Conservation (phyloP, 2,113 vertebrate genomes). For the Gulo gulo region DNA sequence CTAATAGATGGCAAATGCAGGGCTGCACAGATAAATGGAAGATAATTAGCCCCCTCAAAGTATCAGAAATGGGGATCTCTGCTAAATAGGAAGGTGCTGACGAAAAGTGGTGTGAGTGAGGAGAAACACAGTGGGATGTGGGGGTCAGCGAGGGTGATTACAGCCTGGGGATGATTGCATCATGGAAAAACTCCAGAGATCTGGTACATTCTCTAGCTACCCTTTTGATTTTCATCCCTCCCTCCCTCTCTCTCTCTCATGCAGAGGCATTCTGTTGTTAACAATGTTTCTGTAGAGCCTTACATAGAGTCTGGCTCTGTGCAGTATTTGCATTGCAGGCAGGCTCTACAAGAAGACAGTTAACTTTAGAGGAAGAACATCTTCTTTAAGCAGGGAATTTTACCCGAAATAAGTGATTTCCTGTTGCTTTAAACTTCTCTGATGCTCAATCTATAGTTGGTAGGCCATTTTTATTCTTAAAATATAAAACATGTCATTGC, state of each 20-base stretch:
- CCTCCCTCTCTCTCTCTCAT: not conserved
- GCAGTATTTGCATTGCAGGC: not conserved
- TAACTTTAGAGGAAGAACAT: not conserved
- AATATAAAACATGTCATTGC: not conserved
- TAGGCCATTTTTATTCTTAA: not conserved
- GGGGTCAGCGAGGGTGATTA: conserved; percentile 33
- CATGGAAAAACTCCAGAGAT: conserved; percentile 60
- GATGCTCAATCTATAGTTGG: not conserved
- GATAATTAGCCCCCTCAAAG: conserved; percentile 79
- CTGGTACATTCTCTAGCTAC: conserved; percentile 16
- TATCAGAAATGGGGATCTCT: conserved; percentile 73
- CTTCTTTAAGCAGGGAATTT: not conserved
- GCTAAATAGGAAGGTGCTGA: conserved; percentile 51
- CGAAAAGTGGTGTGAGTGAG: conserved; percentile 14
- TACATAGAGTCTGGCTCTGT: not conserved
- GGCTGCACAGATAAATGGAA: conserved; percentile 82
- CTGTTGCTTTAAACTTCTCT: not conserved
- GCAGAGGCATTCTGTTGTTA: conserved; percentile 20
- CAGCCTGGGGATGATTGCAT: conserved; percentile 51
- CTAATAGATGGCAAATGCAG: conserved; percentile 83
- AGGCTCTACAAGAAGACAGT: not conserved
- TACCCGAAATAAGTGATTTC: not conserved
- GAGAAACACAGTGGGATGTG: not conserved
- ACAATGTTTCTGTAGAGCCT: conserved; percentile 16
- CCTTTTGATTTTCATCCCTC: not conserved